Evolutionary conservation across 2,888 invertebrate genomes (phyloP), one percentile per base, ranked within the genome.

Genomic region (Ichneumoninae sp.): DNA sequence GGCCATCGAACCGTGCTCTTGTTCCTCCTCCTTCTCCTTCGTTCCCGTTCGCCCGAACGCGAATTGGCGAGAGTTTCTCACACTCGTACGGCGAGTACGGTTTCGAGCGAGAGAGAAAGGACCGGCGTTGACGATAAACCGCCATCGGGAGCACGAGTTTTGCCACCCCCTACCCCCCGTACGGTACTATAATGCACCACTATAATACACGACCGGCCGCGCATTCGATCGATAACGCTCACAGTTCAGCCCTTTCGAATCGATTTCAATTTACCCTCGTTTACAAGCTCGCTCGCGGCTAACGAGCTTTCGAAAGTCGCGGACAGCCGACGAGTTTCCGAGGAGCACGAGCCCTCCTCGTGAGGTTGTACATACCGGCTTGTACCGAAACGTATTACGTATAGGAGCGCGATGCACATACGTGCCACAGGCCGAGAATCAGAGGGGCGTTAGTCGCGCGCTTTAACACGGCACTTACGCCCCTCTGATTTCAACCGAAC

Each of bases 231-330:
- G 87, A 87, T 87, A 81, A 85, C 75, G 80, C 74, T 73, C 80
- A 81, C 81, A 69, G 52, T 78, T 70, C 73, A 63, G 63, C 73
- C 75, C 81, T 86, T 87, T 85, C 81, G 91, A 92, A 93, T 93
- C 93, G 92, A 93, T 93, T 93, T 93, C 92, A 93, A 93, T 93
- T 93, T 93, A 92, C 90, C 91, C 91, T 92, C 92, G 91, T 93
- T 93, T 91, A 92, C 89, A 89, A 91, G 91, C 92, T 90, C 90
- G 90, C 90, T 90, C 90, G 88, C 88, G 83, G 91, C 91, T 93
- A 93, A 93, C 93, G 93, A 93, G 93, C 93, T 93, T 93, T 93
- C 93, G 90, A 93, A 93, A 93, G 92, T 93, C 93, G 90, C 91
- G 92, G 92, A 92, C 92, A 92, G 77, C 91, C 92, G 91, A 92